Evolutionary conservation across 2,113 vertebrate species (phyloP).

Genomic region (Lates calcarifer): DNA sequence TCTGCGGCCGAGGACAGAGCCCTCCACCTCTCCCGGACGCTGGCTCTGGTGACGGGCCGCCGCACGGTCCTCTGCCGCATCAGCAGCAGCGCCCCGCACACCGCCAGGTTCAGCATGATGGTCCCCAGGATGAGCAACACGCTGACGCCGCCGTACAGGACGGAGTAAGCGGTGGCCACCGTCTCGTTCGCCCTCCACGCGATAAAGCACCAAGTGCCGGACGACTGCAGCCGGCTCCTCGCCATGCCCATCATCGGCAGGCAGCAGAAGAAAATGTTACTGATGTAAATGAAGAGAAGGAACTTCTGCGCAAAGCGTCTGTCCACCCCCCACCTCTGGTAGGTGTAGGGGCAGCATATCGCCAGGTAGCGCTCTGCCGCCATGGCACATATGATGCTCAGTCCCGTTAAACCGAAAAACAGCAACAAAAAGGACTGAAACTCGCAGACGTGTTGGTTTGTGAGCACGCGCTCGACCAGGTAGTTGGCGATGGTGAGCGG

Average conservation of each 20-base stretch:
- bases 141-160: constrained; percentile 93
- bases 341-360: constrained; percentile 97
- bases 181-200: constrained; percentile 86
- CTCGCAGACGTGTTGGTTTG: constrained; percentile 62
- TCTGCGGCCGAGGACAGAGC: constrained; percentile 88
- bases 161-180: constrained; percentile 86
- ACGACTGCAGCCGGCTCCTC: constrained; percentile 86
- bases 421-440: constrained; percentile 86
- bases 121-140: constrained; percentile 93
- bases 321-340: constrained; percentile 87
- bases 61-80: constrained; percentile 93
- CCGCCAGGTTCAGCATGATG: constrained; percentile 92
- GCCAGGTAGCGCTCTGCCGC: constrained; percentile 96
- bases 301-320: constrained; percentile 90
- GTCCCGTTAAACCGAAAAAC: constrained; percentile 93
- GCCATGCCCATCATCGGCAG: constrained; percentile 93
- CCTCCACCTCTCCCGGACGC: constrained; percentile 87
- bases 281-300: constrained; percentile 89
- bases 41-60: constrained; percentile 86
- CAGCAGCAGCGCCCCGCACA: constrained; percentile 92
- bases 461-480: constrained; percentile 83
- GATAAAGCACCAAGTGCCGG: constrained; percentile 95
- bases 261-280: constrained; percentile 93
- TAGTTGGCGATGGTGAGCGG: constrained; percentile 96
- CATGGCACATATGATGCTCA: constrained; percentile 98